Percentiles rank a stretch among this genome's conserved stretches.
phyloP scores from a whole-genome alignment of 2,797 vertebrate species.

The Centropyge bicolor region DNA sequence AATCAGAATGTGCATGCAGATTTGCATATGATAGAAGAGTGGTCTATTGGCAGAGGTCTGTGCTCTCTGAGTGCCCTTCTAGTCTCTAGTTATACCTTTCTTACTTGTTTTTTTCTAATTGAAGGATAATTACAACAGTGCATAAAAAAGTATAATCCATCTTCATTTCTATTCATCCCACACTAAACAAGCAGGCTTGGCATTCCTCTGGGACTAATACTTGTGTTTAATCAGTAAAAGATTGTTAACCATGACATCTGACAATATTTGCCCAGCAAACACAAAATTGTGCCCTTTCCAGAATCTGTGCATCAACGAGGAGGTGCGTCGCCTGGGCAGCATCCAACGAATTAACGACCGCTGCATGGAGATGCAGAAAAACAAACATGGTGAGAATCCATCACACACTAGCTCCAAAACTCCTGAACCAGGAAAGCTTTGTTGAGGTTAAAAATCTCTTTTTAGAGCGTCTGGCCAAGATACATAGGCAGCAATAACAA shows the following conservation, averaged over 20 bases:
- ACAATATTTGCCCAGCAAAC: background rate
- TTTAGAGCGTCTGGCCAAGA: background rate
- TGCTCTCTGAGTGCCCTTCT: no score
- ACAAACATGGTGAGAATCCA: constrained; percentile 87
- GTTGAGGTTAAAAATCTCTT: background rate
- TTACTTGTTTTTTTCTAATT: background rate
- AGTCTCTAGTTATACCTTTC: background rate
- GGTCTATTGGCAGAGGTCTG: no score
- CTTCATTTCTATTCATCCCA: background rate
- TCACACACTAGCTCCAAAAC: background rate
- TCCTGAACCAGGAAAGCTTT: background rate
- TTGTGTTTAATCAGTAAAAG: background rate
- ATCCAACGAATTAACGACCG: constrained; percentile 94
- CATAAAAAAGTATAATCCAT: background rate
- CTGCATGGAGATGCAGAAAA: constrained; percentile 96
- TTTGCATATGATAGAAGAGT: no score
- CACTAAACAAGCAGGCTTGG: background rate
- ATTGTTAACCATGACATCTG: background rate
- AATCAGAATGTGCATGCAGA: no score
- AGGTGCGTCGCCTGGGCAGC: constrained; percentile 88
- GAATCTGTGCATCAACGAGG: constrained; percentile 95
- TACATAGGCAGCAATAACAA: background rate
- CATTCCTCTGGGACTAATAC: background rate
- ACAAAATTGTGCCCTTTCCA: constrained; percentile 62
- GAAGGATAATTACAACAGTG: background rate